These are phyloP conservation scores for Tiliacea citrago DNA, from an alignment of 2,888 invertebrate species.

Conservation along the genomic window DNA sequence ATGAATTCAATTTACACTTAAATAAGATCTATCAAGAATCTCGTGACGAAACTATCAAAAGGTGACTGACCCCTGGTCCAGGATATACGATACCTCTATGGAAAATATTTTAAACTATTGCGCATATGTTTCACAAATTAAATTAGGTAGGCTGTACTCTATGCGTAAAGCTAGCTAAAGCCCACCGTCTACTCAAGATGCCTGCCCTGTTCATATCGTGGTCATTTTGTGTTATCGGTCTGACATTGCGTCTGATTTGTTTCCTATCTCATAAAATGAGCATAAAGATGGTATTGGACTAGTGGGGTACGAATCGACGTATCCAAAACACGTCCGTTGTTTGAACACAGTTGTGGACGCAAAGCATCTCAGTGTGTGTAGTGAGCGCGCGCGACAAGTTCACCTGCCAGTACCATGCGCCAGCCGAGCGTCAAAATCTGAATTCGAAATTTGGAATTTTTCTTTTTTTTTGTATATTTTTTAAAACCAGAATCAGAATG, in stretches of 20 bases:
- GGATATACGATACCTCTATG: neutral
- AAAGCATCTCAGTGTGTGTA: slow-evolving; percentile 84
- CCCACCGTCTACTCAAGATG: slow-evolving; percentile 20
- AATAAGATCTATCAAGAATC: slow-evolving; percentile 22
- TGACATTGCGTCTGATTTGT: slow-evolving; percentile 51
- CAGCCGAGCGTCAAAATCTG: slow-evolving; percentile 80
- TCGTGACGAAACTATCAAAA: slow-evolving; percentile 26
- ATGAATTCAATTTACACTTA: slow-evolving; percentile 25
- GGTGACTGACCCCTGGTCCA: slow-evolving; percentile 39
- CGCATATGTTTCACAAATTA: neutral
- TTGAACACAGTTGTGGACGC: slow-evolving; percentile 68
- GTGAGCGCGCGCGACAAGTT: slow-evolving; percentile 82
- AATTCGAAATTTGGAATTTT: slow-evolving; percentile 71
- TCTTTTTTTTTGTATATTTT: slow-evolving; percentile 69
- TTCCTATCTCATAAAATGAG: slow-evolving; percentile 48
- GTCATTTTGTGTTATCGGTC: slow-evolving; percentile 35
- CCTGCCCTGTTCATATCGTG: neutral
- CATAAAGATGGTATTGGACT: slow-evolving; percentile 65
- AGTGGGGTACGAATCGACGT: slow-evolving; percentile 81
- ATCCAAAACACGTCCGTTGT: slow-evolving; percentile 81
- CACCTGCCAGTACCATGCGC: slow-evolving; percentile 79
- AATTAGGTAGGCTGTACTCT: neutral
- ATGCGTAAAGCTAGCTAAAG: neutral
- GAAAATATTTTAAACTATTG: neutral
- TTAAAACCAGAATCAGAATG: slow-evolving; percentile 78